Evolutionary conservation across 2,797 vertebrate genomes (phyloP).

Genomic region (Spinibarbus caldwelli): DNA sequence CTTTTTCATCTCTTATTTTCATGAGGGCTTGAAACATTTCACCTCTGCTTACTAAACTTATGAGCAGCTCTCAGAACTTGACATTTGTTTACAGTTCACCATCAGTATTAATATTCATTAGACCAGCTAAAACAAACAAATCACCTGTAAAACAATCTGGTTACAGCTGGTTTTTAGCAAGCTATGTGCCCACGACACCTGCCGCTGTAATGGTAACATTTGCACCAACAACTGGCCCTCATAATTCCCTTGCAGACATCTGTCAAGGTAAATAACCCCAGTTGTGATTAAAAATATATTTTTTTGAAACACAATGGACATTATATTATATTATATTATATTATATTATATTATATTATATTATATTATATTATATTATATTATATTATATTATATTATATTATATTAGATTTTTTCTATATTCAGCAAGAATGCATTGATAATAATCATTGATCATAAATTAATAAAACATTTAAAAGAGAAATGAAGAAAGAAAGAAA

Average conservation of each 20-base stretch:
- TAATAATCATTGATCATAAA: too few species aligned
- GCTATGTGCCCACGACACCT: background rate
- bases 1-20: slow-evolving; percentile 57
- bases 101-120: background rate
- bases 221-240: too few species aligned
- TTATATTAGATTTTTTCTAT: too few species aligned
- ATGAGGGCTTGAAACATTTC: slow-evolving; percentile 64
- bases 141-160: background rate
- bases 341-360: background rate
- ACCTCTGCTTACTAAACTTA: slow-evolving; percentile 58
- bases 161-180: background rate
- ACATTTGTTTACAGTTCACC: background rate
- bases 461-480: too few species aligned
- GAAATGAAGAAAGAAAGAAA: too few species aligned
- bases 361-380: background rate
- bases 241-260: too few species aligned
- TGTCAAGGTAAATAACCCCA: too few species aligned
- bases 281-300: background rate
- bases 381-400: too few species aligned
- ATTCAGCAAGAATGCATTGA: too few species aligned
- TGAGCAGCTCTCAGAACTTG: slow-evolving; percentile 40
- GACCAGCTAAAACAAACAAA: background rate
- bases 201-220: too few species aligned
- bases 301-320: background rate
- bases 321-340: background rate